These are phyloP conservation scores for Trisateles emortualis DNA, from an alignment of 2,888 invertebrate species.

Conservation along the genomic window DNA sequence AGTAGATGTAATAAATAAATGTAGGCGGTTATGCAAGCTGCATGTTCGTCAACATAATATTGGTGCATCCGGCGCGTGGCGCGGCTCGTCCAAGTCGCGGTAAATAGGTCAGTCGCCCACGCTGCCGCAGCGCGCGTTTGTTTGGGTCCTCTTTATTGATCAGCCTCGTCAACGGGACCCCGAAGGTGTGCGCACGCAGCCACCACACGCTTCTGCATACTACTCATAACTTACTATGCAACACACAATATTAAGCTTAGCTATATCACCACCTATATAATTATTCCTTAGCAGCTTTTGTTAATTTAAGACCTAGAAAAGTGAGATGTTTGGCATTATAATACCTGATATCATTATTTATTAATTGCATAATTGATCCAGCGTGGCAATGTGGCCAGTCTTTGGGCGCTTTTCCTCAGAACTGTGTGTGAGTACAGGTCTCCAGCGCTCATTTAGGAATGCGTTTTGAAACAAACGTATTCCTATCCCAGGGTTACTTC, in stretches of 20 bases:
- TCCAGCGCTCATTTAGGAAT: too few species aligned
- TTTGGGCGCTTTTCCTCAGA: too few species aligned
- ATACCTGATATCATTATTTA: too few species aligned
- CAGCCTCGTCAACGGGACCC: constrained; percentile 46
- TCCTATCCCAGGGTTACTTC: too few species aligned
- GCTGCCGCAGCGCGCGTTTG: constrained; percentile 72
- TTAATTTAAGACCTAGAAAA: too few species aligned
- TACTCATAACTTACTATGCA: constrained; percentile 48
- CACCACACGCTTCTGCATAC: constrained; percentile 45
- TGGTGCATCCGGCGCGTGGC: constrained; percentile 55
- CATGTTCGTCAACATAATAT: constrained; percentile 43
- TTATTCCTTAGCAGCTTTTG: too few species aligned
- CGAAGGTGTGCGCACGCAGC: constrained; percentile 75
- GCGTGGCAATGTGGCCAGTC: too few species aligned
- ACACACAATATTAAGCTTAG: constrained; percentile 18
- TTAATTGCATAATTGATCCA: too few species aligned
- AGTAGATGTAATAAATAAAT: constrained; percentile 6
- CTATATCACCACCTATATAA: too few species aligned
- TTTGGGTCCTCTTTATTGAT: constrained; percentile 84
- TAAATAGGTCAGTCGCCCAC: constrained; percentile 82
- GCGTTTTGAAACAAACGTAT: too few species aligned
- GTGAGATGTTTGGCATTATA: too few species aligned
- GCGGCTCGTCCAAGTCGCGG: constrained; percentile 52
- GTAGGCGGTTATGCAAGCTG: constrained; percentile 34
- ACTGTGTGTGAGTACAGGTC: too few species aligned